phyloP scores from a whole-genome alignment of 1,140 invertebrate genomes.

The Megalopta genalis region DNA sequence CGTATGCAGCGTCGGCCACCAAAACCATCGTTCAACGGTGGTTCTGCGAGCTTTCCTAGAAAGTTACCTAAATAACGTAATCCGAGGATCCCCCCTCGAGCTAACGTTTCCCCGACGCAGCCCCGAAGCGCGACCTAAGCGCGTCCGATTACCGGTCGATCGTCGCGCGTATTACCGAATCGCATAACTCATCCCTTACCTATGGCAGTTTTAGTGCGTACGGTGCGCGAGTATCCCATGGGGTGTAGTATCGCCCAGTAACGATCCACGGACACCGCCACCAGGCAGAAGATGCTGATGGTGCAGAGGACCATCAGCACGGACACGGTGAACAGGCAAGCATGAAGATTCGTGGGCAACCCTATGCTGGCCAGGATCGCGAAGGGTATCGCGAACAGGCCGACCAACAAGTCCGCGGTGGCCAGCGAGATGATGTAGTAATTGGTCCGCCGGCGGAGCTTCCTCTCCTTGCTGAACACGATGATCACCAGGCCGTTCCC shows the following conservation, averaged over 20 bases:
- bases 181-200: slow-evolving; percentile 81
- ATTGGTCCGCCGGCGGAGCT: slow-evolving; percentile 90
- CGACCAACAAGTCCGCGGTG: slow-evolving; percentile 90
- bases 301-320: slow-evolving; percentile 93
- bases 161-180: neutral
- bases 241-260: slow-evolving; percentile 96
- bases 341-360: slow-evolving; percentile 87
- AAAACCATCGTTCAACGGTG: no score
- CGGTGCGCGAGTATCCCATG: slow-evolving; percentile 93
- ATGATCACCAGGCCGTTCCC: slow-evolving; percentile 93
- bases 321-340: slow-evolving; percentile 93
- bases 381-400: slow-evolving; percentile 90
- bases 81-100: no score
- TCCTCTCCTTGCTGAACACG: slow-evolving; percentile 88
- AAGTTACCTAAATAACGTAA: no score
- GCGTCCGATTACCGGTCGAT: no score
- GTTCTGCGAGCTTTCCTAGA: no score
- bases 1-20: no score
- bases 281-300: slow-evolving; percentile 94
- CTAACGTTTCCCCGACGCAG: no score
- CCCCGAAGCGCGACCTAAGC: no score
- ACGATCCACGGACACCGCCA: slow-evolving; percentile 93
- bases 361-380: slow-evolving; percentile 89
- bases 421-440: slow-evolving; percentile 95
- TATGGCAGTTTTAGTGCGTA: slow-evolving; percentile 90